Evolutionary conservation across 2,888 invertebrate genomes (phyloP).

Genomic region (Melinopterus prodromus): DNA sequence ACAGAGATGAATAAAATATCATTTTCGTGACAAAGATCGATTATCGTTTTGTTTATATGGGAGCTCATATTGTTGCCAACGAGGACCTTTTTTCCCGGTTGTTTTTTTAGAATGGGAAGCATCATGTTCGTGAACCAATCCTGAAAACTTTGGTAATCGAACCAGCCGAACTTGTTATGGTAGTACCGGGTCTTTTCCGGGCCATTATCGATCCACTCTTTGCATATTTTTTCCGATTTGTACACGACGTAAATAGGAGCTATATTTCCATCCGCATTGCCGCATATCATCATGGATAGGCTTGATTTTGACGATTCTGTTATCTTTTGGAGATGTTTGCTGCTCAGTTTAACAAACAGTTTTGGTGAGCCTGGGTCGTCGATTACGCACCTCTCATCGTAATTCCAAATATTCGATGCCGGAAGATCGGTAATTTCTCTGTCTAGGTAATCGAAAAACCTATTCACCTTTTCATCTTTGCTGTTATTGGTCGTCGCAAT

Average conservation of each 20-base stretch:
- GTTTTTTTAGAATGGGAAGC: constrained; percentile 41
- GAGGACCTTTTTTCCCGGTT: constrained; percentile 39
- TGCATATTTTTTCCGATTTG: constrained; percentile 50
- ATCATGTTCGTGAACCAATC: constrained; percentile 44
- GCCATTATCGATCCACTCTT: constrained; percentile 50
- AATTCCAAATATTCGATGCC: too few relatives aligned
- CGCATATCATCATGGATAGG: constrained; percentile 48
- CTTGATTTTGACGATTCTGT: constrained; percentile 34
- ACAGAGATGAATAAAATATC: constrained; percentile 35
- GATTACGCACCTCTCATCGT: too few relatives aligned
- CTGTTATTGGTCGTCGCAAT: too few relatives aligned
- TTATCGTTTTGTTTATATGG: constrained; percentile 39
- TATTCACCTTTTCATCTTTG: constrained; percentile 11
- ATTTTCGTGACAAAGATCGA: constrained; percentile 33
- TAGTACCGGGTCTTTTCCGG: constrained; percentile 43
- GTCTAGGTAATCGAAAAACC: constrained; percentile 29
- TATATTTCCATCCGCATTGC: constrained; percentile 47
- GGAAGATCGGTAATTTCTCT: constrained; percentile 43
- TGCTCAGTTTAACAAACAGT: too few relatives aligned
- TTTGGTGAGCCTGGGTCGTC: too few relatives aligned
- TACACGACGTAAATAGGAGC: constrained; percentile 49
- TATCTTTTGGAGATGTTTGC: too few relatives aligned
- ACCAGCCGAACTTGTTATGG: constrained; percentile 42
- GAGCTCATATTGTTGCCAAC: constrained; percentile 42
- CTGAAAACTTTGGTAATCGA: constrained; percentile 43